Evolutionary conservation across 2,888 invertebrate species (phyloP), one percentile per base, ranked within the genome.

Genomic region (Andrena chrysosceles): DNA sequence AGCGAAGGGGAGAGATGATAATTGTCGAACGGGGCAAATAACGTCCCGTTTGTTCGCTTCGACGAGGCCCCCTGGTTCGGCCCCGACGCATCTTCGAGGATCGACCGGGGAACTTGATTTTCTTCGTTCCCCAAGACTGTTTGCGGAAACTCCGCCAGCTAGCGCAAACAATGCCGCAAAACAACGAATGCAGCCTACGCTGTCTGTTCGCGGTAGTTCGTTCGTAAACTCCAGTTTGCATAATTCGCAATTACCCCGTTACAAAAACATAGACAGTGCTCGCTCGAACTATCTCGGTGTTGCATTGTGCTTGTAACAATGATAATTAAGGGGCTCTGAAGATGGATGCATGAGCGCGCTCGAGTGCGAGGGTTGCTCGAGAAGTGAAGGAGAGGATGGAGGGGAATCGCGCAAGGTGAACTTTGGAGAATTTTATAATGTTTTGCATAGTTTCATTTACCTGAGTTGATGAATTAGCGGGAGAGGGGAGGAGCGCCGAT

Each of bases 1-100:
- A 10, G 49, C 16, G 13, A 10, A 13, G 1, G 29, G 20, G 52
- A n/a, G 33, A 4, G 60, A 60, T 60, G 64, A 69, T 69, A 70
- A 80, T 54, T 42, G 66, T 62, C 33, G 49, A 71, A 63, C 52
- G 64, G 10, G 31, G 52, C 52, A 60, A 80, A 76, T 48, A 80
- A 59, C 59, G 67, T 49, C 35, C 60, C 31, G 70, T 59, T 59
- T 33, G 49, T 52, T 42, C 71, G 23, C 23, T 3, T 42, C 42
- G 52, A 8, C 33, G 23, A 49, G 26, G 23, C 29, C 16, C 63
- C 63, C 16, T 13, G 8, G 16, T 20, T 33, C 5, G 26, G 42
- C 54, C 31, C 8, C 31, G n/a, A 10, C 16, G 16, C 35, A 10
- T 31, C 31, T 62, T 13, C 26, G 6, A 5, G 23, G 31, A 26